phyloP scores from a whole-genome alignment of 2,797 vertebrate species.

The Propithecus deckenii region DNA sequence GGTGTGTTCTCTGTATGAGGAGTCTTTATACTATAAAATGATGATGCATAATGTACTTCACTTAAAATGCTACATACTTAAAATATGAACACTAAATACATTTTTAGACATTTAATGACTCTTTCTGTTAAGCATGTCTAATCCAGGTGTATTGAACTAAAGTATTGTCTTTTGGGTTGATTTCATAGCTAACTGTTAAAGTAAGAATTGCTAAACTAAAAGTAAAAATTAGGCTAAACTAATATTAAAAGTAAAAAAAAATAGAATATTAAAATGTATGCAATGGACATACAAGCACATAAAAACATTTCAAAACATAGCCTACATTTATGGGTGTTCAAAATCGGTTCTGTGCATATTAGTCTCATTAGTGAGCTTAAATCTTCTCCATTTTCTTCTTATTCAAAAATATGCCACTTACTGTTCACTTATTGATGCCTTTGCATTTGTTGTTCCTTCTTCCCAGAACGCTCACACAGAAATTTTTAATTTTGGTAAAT shows the following conservation, averaged over 20 bases:
- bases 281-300: background rate
- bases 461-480: background rate
- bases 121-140: background rate
- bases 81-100: background rate
- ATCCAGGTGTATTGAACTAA: background rate
- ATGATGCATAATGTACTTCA: background rate
- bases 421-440: background rate
- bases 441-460: background rate
- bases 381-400: background rate
- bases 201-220: background rate
- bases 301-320: background rate
- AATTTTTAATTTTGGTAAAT: slow-evolving; percentile 1
- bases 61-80: background rate
- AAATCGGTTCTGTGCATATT: background rate
- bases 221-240: background rate
- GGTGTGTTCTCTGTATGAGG: background rate
- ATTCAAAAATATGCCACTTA: background rate
- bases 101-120: background rate
- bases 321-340: background rate
- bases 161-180: background rate
- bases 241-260: background rate
- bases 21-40: background rate
- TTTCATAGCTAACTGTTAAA: background rate
- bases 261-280: background rate
- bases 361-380: background rate